These are phyloP conservation scores for Thaumatotibia leucotreta DNA, from an alignment of 1,140 invertebrate species.

Conservation along the genomic window DNA sequence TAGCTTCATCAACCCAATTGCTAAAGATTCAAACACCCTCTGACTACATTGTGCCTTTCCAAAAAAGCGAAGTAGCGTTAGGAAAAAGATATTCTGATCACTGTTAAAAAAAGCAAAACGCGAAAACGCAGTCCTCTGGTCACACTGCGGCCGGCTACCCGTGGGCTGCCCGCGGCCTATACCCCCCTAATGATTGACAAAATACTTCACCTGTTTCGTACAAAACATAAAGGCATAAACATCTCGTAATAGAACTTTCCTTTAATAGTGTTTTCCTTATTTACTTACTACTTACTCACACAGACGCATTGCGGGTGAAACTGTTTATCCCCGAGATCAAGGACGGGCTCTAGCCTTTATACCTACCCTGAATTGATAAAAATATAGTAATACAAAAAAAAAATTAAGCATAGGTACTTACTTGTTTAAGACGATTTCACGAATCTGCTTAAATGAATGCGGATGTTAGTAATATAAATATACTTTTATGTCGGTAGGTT, in stretches of 20 bases:
- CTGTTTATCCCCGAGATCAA: neutral
- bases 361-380: neutral
- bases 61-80: too few relatives aligned
- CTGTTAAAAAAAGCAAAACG: too few relatives aligned
- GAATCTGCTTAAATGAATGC: too few relatives aligned
- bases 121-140: too few relatives aligned
- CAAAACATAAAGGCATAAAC: slow-evolving; percentile 4
- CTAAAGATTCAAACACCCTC: too few relatives aligned
- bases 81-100: too few relatives aligned
- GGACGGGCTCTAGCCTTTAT: neutral
- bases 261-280: neutral
- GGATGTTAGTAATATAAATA: too few relatives aligned
- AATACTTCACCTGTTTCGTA: slow-evolving; percentile 70
- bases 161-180: slow-evolving; percentile 48
- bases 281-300: neutral
- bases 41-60: too few relatives aligned
- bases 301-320: neutral
- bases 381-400: neutral
- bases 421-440: too few relatives aligned
- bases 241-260: neutral
- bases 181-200: slow-evolving; percentile 68
- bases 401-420: neutral
- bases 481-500: too few relatives aligned
- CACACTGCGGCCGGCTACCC: slow-evolving; percentile 31
- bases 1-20: too few relatives aligned